These are phyloP conservation scores for Sitophilus oryzae DNA, from an alignment of 1,140 invertebrate species.

Conservation along the genomic window DNA sequence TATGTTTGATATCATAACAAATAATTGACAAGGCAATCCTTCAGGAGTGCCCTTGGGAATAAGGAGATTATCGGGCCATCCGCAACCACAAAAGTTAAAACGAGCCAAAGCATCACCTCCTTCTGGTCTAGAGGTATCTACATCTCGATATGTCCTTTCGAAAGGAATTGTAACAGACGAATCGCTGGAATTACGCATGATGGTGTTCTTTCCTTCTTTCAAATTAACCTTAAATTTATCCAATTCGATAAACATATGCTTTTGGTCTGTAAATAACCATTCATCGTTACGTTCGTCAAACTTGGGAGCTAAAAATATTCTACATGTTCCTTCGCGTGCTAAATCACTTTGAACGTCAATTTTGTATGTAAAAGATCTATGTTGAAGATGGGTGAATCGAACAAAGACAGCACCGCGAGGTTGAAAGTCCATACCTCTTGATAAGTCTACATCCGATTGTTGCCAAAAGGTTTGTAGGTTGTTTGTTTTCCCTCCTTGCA, in stretches of 20 bases:
- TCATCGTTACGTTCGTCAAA: constrained; percentile 59
- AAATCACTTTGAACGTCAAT: constrained; percentile 46
- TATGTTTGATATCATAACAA: constrained; percentile 76
- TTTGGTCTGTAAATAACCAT: constrained; percentile 59
- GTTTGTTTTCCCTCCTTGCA: constrained; percentile 49
- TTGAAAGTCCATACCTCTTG: constrained; percentile 69
- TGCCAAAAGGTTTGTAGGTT: constrained; percentile 63
- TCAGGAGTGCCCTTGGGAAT: constrained; percentile 64
- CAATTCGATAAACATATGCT: constrained; percentile 66
- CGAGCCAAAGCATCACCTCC: constrained; percentile 49
- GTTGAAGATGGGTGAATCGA: constrained; percentile 68
- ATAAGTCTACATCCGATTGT: constrained; percentile 66
- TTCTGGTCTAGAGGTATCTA: constrained; percentile 48
- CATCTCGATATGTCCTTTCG: constrained; percentile 61
- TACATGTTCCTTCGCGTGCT: constrained; percentile 56
- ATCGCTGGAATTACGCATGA: constrained; percentile 54
- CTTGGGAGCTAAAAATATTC: constrained; percentile 69
- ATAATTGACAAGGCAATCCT: constrained; percentile 65
- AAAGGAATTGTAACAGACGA: constrained; percentile 69
- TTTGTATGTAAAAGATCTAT: constrained; percentile 59
- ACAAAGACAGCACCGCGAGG: constrained; percentile 64
- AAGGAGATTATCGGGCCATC: constrained; percentile 81
- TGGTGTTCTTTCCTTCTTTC: constrained; percentile 56
- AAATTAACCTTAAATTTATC: constrained; percentile 64
- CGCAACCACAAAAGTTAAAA: constrained; percentile 79